Conservation (phyloP, 1,140 invertebrate species). For the Andrena cerasifolii region DNA sequence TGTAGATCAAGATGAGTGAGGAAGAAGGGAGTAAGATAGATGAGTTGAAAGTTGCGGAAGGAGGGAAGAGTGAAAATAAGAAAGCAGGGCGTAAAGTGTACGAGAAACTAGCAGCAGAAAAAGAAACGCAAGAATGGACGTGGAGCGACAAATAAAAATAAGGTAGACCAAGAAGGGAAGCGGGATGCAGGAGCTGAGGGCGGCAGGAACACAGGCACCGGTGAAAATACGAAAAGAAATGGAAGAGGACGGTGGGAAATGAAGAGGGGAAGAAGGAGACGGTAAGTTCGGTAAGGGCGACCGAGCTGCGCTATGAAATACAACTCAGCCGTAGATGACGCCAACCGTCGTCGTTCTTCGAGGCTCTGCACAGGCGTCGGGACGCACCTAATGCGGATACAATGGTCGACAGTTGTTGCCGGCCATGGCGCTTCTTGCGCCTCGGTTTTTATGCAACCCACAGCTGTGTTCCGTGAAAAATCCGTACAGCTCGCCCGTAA, state of each 20-base stretch:
- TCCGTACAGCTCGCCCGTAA: slow-evolving; percentile 23
- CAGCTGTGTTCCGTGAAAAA: slow-evolving; percentile 58
- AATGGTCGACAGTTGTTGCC: slow-evolving; percentile 68
- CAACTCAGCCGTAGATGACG: slow-evolving; percentile 54
- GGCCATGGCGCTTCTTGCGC: slow-evolving; percentile 56
- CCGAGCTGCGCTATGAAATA: slow-evolving; percentile 61
- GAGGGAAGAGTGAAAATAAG: no score
- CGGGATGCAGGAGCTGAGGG: background rate
- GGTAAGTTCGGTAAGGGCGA: slow-evolving; percentile 39
- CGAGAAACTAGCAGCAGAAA: no score
- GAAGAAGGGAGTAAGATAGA: no score
- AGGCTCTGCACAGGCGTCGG: slow-evolving; percentile 48
- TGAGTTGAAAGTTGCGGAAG: no score
- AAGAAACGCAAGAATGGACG: background rate
- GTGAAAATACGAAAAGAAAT: background rate
- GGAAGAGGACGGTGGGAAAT: background rate
- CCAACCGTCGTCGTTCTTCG: slow-evolving; percentile 51
- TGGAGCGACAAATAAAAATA: background rate
- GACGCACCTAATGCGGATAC: slow-evolving; percentile 67
- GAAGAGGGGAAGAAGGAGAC: background rate
- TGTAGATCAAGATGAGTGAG: no score
- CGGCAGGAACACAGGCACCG: no score
- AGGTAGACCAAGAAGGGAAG: background rate
- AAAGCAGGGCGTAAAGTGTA: no score
- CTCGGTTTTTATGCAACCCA: slow-evolving; percentile 41